Evolutionary conservation across 1,140 invertebrate genomes (phyloP), one percentile per base, ranked within the genome.

Genomic region (Pseudachorutes palmiensis): DNA sequence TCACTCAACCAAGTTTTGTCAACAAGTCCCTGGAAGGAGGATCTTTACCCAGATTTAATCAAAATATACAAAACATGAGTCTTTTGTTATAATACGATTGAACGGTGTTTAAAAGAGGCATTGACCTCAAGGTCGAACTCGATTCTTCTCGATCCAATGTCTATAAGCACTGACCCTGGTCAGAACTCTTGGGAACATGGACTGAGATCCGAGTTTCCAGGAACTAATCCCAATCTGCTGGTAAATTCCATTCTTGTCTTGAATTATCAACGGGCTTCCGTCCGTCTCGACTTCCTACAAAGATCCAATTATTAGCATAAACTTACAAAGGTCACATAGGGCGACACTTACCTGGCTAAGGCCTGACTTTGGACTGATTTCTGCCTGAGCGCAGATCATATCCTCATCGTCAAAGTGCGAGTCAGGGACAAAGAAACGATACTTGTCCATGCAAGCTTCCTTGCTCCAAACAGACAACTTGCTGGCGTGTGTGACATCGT

Each of bases 211-310:
- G 12, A 63, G 32, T 16, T 32, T 32, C 61, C 61, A 63, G 9
- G 61, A 63, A 41, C 31, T 36, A 24, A 63, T 63, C 26, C 61
- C 61, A 63, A 63, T 26, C 45, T 63, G 61, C 16, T 36, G 26
- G 22, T 32, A 24, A 41, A 41, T 26, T 26, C 61, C 61, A 45
- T 63, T 45, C 28, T 41, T 14, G 41, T 24, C 31, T 63, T 41
- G 12, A 26, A 63, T 36, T 24, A 63, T 48, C 9, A 63, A 29
- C 30, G 61, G 61, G 28, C 61, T 63, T 36, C 61, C 61, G 26
- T 26, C 36, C 31, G 5, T 63, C 12, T 63, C 61, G 3, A 63
- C 61, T 14, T 55, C 51, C 61, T 63, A 24, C 3, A 32, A 36
- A 48, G 22, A 12, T 19, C 9, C 9, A 45, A 45, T 45, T 45